A percentile compares a stretch with the other conserved stretches of the same genome.
Conservation (phyloP, 2,888 invertebrate genomes). For the Helicoverpa assulta region DNA sequence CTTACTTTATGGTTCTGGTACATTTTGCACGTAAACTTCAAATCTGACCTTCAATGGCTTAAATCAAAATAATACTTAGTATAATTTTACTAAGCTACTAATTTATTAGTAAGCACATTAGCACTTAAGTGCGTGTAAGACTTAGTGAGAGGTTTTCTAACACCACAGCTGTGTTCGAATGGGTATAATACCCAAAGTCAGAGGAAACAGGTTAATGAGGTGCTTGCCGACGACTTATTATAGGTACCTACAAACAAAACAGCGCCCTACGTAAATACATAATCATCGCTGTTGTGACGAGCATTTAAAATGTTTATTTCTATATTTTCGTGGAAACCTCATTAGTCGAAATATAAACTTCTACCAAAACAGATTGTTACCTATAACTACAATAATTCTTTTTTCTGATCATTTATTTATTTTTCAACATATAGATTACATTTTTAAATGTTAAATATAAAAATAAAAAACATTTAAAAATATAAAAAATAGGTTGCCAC, state of each 20-base stretch:
- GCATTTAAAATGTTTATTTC: not conserved
- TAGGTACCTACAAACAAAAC: not conserved
- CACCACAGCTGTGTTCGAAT: not conserved
- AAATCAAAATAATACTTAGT: not conserved
- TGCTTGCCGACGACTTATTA: slow-evolving; percentile 11
- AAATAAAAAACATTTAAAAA: too few species aligned
- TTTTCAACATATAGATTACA: too few species aligned
- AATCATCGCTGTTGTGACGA: not conserved
- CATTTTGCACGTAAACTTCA: not conserved
- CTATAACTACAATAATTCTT: too few species aligned
- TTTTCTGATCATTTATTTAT: too few species aligned
- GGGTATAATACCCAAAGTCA: slow-evolving; percentile 13
- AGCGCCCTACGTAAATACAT: slow-evolving; percentile 11
- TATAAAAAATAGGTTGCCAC: too few species aligned
- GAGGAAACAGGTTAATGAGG: slow-evolving; percentile 36
- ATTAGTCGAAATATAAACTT: too few species aligned
- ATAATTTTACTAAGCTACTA: not conserved
- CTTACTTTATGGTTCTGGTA: too few species aligned
- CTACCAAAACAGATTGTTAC: too few species aligned
- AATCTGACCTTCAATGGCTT: not conserved
- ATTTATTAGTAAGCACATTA: not conserved
- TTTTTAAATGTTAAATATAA: too few species aligned
- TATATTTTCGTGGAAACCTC: too few species aligned
- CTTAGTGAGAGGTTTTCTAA: not conserved
- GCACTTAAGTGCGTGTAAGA: not conserved